phyloP scores from a whole-genome alignment of 2,797 vertebrate genomes.

The Phalloptychus januarius region DNA sequence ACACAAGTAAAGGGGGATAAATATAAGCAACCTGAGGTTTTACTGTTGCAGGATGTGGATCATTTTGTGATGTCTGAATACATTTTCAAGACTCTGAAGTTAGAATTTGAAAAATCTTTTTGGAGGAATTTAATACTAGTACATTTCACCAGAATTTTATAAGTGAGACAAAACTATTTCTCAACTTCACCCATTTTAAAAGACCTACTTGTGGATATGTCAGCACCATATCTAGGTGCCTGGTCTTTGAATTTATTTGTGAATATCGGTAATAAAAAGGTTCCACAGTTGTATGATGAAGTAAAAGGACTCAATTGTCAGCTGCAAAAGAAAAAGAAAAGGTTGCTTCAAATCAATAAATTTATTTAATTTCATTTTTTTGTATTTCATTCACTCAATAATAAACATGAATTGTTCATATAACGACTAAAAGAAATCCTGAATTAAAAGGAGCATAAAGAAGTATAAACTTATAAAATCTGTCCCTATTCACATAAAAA shows the following conservation, averaged over 20 bases:
- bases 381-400: too few species aligned
- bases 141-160: neutral
- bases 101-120: neutral
- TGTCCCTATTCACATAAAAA: too few species aligned
- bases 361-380: too few species aligned
- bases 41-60: neutral
- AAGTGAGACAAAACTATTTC: neutral
- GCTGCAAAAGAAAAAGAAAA: neutral
- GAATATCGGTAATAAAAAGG: neutral
- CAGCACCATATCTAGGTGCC: neutral
- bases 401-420: too few species aligned
- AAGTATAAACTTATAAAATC: too few species aligned
- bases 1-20: neutral
- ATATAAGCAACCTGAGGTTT: neutral
- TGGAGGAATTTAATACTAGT: neutral
- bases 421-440: too few species aligned
- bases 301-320: neutral
- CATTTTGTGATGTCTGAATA: neutral
- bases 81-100: neutral
- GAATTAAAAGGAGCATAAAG: too few species aligned
- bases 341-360: neutral
- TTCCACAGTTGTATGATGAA: neutral
- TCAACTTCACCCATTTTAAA: neutral
- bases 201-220: neutral
- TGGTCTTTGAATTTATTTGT: neutral